A percentile compares a stretch with the other conserved stretches of the same genome.
phyloP scores from a whole-genome alignment of 2,797 vertebrate genomes.

The Hylomyscus alleni region DNA sequence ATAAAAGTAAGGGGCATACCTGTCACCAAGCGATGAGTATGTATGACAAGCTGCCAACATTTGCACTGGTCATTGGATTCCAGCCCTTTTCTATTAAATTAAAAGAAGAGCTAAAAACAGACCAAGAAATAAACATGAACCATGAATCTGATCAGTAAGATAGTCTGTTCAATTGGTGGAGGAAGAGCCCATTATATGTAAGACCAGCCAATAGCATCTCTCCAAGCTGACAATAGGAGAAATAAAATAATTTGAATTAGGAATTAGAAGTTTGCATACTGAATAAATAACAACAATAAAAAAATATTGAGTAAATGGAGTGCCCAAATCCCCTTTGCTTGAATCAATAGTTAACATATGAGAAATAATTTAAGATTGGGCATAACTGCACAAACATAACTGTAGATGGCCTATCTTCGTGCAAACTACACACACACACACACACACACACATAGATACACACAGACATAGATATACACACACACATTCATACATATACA shows the following conservation, averaged over 20 bases:
- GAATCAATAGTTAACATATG: background rate
- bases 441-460: too few species aligned
- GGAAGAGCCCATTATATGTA: background rate
- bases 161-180: background rate
- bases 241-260: background rate
- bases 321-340: slow-evolving; percentile 27
- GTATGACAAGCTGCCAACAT: background rate
- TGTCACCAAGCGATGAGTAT: background rate
- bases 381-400: background rate
- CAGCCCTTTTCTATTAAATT: background rate
- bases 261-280: background rate
- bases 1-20: slow-evolving; percentile 39
- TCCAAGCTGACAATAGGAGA: background rate
- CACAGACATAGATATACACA: background rate
- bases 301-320: background rate
- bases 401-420: background rate
- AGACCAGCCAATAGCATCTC: background rate
- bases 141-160: background rate
- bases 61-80: background rate
- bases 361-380: background rate
- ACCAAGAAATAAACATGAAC: background rate
- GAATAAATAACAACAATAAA: background rate
- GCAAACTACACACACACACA: background rate
- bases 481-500: too few species aligned
- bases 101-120: background rate